Conservation (phyloP, 2,888 invertebrate genomes). For the Drosophila paranaensis region DNA sequence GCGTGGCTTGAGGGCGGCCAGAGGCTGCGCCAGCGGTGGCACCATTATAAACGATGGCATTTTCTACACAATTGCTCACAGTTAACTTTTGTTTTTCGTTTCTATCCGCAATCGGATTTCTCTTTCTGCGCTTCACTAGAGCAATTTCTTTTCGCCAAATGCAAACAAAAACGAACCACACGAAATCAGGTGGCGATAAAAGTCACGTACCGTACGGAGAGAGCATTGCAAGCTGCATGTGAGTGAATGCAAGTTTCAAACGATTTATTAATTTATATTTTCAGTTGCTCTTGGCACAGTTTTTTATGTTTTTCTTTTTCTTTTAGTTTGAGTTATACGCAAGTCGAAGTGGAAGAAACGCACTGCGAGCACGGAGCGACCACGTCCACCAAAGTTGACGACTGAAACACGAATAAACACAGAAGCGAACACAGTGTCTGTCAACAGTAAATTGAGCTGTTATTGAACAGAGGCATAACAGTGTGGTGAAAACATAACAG, state of each 20-base stretch:
- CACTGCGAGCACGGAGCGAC: neutral
- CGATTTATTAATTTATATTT: conserved; percentile 21
- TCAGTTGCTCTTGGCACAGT: conserved; percentile 23
- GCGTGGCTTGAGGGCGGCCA: neutral
- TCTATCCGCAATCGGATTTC: conserved; percentile 9
- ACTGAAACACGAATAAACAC: conserved; percentile 1
- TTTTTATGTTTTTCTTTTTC: conserved; percentile 9
- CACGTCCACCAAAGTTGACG: neutral
- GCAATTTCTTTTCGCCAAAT: conserved; percentile 37
- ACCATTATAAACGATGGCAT: conserved; percentile 16
- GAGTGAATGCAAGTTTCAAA: conserved; percentile 20
- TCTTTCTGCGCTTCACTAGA: conserved; percentile 51
- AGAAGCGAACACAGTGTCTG: neutral
- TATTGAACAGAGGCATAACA: neutral
- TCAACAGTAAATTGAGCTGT: neutral
- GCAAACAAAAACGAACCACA: conserved; percentile 29
- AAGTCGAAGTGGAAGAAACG: neutral
- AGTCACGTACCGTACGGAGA: conserved; percentile 51
- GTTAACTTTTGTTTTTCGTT: conserved; percentile 11
- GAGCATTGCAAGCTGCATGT: conserved; percentile 58
- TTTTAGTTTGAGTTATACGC: conserved; percentile 7
- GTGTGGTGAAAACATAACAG: neutral
- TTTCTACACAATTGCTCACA: conserved; percentile 16
- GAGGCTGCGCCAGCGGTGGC: conserved; percentile 9
- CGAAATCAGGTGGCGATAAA: conserved; percentile 41